A percentile compares a stretch with the other conserved stretches of the same genome.
Evolutionary conservation across 1,140 invertebrate species (phyloP).

Genomic region (Cydia strobilella): DNA sequence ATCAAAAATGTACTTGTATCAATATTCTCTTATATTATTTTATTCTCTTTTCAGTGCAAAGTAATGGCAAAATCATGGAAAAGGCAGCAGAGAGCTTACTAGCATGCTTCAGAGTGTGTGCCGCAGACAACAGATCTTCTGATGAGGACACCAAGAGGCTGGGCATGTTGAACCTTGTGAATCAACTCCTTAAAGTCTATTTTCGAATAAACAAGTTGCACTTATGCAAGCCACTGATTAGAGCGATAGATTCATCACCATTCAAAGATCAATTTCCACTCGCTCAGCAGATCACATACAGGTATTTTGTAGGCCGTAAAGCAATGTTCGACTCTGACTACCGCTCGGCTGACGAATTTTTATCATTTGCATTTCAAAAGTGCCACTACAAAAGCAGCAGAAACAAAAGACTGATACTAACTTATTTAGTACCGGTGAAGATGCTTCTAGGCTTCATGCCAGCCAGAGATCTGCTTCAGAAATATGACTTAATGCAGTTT

Average conservation of each 20-base stretch:
- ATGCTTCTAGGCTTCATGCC: constrained; percentile 98
- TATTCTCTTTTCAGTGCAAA: constrained; percentile 60
- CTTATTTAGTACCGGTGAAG: constrained; percentile 98
- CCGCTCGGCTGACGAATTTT: constrained; percentile 93
- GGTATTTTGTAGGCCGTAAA: constrained; percentile 98
- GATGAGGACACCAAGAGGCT: constrained; percentile 95
- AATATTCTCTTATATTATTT: constrained; percentile 16
- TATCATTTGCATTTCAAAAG: constrained; percentile 95
- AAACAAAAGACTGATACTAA: constrained; percentile 97
- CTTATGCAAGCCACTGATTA: constrained; percentile 97
- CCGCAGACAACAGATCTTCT: constrained; percentile 93
- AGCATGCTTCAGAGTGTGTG: constrained; percentile 97
- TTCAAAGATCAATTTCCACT: constrained; percentile 94
- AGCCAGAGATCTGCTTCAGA: constrained; percentile 87
- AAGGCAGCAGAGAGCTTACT: constrained; percentile 97
- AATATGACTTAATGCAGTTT: constrained; percentile 96
- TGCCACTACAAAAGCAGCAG: constrained; percentile 90
- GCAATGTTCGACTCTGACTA: constrained; percentile 99
- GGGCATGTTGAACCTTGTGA: constrained; percentile 97
- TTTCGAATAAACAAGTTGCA: constrained; percentile 98
- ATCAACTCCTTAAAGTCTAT: constrained; percentile 99
- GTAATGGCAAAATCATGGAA: constrained; percentile 85
- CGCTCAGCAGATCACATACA: constrained; percentile 95
- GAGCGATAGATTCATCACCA: constrained; percentile 95
- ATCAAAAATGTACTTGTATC: background rate